These are phyloP conservation scores for Pollenia angustigena DNA, from an alignment of 2,888 invertebrate species.

Conservation along the genomic window DNA sequence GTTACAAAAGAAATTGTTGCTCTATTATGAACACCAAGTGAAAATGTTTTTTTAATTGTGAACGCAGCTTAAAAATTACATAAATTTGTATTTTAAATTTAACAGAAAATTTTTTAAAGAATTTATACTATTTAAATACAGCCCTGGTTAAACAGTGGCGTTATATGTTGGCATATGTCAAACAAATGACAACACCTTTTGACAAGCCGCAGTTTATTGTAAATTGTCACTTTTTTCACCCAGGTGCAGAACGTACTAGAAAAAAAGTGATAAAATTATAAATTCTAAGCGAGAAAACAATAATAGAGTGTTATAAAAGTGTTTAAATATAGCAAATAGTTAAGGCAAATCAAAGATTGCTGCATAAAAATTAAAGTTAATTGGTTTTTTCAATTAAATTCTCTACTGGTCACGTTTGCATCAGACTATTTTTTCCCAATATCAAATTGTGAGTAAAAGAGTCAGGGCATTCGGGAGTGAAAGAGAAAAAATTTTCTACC, in stretches of 20 bases:
- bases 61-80: too few relatives aligned
- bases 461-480: background rate
- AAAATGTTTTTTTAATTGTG: too few relatives aligned
- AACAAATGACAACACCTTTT: constrained; percentile 30
- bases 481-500: constrained; percentile 50
- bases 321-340: background rate
- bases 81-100: too few relatives aligned
- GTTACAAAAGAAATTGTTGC: too few relatives aligned
- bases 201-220: constrained; percentile 48
- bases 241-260: constrained; percentile 61
- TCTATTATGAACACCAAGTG: too few relatives aligned
- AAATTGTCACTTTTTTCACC: constrained; percentile 44
- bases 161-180: background rate
- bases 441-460: constrained; percentile 34
- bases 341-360: background rate
- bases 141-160: background rate
- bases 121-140: background rate
- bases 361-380: background rate
- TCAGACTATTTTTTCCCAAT: constrained; percentile 31
- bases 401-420: constrained; percentile 42
- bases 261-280: constrained; percentile 11
- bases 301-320: constrained; percentile 11
- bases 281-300: background rate
- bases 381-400: background rate
- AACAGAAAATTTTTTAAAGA: too few relatives aligned